These are phyloP conservation scores for Temnothorax nylanderi DNA, from an alignment of 1,140 invertebrate genomes.

Conservation along the genomic window DNA sequence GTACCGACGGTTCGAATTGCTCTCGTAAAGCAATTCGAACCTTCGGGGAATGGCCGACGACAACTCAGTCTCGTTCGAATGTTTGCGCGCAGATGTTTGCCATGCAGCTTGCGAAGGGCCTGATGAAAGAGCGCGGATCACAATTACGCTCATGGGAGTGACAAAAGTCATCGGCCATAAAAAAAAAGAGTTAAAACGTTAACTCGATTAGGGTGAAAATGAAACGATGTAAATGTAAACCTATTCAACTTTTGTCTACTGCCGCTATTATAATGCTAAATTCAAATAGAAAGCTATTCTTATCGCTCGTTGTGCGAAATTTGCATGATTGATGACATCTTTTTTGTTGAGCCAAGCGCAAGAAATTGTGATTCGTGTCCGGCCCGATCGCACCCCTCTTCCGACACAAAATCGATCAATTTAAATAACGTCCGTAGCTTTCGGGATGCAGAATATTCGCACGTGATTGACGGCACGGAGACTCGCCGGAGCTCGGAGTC, in stretches of 20 bases:
- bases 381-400: neutral
- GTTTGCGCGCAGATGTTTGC: constrained; percentile 37
- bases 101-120: neutral
- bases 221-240: neutral
- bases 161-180: constrained; percentile 6
- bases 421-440: constrained; percentile 9
- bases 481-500: neutral
- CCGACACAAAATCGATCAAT: neutral
- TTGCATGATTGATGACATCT: constrained; percentile 39
- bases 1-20: neutral
- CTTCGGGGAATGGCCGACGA: neutral
- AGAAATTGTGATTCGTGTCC: constrained; percentile 16
- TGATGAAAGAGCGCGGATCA: constrained; percentile 21
- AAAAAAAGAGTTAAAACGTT: neutral
- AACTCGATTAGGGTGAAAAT: constrained; percentile 25
- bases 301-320: constrained; percentile 5
- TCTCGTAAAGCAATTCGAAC: neutral
- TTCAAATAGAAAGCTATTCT: constrained; percentile 12
- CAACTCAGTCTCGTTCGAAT: neutral
- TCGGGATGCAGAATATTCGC: constrained; percentile 24
- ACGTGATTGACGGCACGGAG: constrained; percentile 13
- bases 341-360: neutral
- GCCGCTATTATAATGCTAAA: neutral
- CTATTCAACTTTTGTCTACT: constrained; percentile 5
- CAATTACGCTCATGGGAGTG: constrained; percentile 31